These are phyloP conservation scores for Picathartes gymnocephalus DNA, from an alignment of 2,113 vertebrate genomes.

Conservation along the genomic window DNA sequence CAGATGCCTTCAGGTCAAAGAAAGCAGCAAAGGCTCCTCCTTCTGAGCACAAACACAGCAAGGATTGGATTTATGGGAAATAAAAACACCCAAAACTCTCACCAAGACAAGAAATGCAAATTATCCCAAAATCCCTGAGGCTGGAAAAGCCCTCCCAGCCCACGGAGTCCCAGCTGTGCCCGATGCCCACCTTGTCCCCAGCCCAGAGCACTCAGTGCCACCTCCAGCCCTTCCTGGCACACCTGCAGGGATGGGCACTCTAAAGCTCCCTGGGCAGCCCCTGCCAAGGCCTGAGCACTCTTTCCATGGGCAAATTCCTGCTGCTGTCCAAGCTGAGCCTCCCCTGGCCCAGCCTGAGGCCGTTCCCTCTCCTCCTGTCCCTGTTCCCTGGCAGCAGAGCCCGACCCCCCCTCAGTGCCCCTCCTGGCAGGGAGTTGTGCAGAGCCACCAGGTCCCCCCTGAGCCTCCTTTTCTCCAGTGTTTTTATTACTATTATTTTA, in stretches of 20 bases:
- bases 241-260: neutral
- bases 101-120: neutral
- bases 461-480: neutral
- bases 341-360: neutral
- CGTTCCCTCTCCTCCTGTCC: neutral
- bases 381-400: neutral
- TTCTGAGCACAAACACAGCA: slow-evolving; percentile 41
- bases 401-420: neutral
- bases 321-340: neutral
- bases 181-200: neutral
- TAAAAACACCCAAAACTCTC: neutral
- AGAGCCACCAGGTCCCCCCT: neutral
- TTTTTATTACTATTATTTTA: neutral
- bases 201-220: neutral
- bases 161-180: neutral
- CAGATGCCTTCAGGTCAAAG: slow-evolving; percentile 84
- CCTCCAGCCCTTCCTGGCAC: neutral
- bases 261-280: neutral
- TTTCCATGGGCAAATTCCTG: neutral
- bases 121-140: neutral
- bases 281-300: neutral
- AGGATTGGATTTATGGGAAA: neutral
- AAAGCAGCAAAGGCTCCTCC: slow-evolving; percentile 76
- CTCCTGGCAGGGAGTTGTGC: neutral
- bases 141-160: neutral